phyloP scores from a whole-genome alignment of 2,113 vertebrate genomes.

The Spea multiplicata region DNA sequence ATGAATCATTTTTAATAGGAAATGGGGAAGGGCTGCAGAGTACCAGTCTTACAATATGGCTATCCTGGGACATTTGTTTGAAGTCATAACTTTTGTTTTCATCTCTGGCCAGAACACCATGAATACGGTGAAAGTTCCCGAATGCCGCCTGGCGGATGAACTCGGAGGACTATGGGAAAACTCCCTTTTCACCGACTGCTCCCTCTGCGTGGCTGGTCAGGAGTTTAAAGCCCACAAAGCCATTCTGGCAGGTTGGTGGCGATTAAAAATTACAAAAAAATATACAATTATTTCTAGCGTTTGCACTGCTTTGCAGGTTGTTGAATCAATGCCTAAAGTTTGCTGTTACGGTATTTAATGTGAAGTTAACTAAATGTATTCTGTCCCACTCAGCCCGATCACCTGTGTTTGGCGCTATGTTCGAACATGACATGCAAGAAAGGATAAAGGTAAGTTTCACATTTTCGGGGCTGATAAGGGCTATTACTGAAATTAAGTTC shows the following conservation, averaged over 20 bases:
- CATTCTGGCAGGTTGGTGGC: slow-evolving; percentile 80
- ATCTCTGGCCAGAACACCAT: slow-evolving; percentile 97
- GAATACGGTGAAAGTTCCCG: slow-evolving; percentile 92
- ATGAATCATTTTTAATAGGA: neutral
- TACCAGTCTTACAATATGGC: too few relatives aligned
- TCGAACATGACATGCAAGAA: slow-evolving; percentile 90
- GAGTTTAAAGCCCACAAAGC: slow-evolving; percentile 91
- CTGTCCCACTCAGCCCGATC: slow-evolving; percentile 70
- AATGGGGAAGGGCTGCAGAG: too few relatives aligned
- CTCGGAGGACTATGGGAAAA: slow-evolving; percentile 96
- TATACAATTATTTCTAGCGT: neutral
- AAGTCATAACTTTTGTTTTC: neutral
- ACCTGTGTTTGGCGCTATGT: slow-evolving; percentile 89
- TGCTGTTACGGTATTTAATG: too few relatives aligned
- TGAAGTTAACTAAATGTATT: neutral
- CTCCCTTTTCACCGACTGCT: slow-evolving; percentile 94
- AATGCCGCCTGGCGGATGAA: slow-evolving; percentile 93
- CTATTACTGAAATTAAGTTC: too few relatives aligned
- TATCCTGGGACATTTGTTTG: too few relatives aligned
- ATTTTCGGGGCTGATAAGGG: neutral
- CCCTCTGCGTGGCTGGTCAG: slow-evolving; percentile 88
- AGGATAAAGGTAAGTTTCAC: slow-evolving; percentile 80
- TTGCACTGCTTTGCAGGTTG: too few relatives aligned
- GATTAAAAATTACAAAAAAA: neutral
- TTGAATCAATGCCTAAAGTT: too few relatives aligned